These are phyloP conservation scores for Laterallus jamaicensis DNA, from an alignment of 2,113 vertebrate genomes.

Conservation along the genomic window DNA sequence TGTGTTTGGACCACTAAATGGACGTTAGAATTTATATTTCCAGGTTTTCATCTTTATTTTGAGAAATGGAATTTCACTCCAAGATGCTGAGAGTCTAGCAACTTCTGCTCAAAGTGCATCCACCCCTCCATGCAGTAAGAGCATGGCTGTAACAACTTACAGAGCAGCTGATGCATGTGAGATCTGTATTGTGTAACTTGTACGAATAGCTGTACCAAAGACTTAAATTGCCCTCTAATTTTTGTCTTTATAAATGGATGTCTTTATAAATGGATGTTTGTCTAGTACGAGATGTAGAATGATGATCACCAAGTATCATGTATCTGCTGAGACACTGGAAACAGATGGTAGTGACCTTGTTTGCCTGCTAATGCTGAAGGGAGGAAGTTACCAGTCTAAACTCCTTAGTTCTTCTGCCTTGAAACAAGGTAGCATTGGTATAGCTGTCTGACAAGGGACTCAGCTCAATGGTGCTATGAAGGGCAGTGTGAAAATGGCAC, in stretches of 20 bases:
- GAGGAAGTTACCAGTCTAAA: not conserved
- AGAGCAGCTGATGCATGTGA: not conserved
- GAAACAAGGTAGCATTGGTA: not conserved
- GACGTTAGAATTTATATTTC: not conserved
- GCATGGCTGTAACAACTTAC: not conserved
- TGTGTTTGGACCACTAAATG: not conserved
- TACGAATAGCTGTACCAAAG: not conserved
- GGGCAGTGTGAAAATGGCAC: not conserved
- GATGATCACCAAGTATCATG: not conserved
- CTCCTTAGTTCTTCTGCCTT: not conserved
- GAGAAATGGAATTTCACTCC: not conserved
- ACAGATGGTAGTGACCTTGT: not conserved
- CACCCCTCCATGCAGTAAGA: not conserved
- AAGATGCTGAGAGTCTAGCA: not conserved
- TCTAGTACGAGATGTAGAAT: not conserved
- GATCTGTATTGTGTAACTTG: rapidly evolving
- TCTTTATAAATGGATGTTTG: not conserved
- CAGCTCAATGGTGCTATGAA: not conserved
- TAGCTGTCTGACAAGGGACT: not conserved
- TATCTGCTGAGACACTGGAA: not conserved
- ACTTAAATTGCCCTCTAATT: not conserved
- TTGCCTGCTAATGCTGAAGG: not conserved
- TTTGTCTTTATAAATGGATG: not conserved
- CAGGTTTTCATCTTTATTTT: not conserved
- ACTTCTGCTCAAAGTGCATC: not conserved